Evolutionary conservation across 2,113 vertebrate species (phyloP).

Genomic region (Felis chaus): DNA sequence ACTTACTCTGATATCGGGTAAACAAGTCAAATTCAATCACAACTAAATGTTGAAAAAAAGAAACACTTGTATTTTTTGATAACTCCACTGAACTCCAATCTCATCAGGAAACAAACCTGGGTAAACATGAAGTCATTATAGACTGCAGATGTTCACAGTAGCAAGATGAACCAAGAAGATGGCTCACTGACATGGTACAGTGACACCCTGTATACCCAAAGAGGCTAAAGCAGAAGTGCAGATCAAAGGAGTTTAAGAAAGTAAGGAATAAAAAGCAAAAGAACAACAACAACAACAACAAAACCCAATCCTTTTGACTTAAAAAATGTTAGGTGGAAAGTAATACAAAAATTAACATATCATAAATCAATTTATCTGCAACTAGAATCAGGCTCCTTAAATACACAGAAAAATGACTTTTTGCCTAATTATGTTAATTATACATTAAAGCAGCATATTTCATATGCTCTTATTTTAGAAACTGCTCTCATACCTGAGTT

Average conservation of each 20-base stretch:
- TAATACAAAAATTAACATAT: constrained; percentile 49
- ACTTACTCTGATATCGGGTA: background rate
- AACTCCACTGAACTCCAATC: background rate
- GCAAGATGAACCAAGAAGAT: background rate
- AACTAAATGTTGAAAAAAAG: constrained; percentile 4
- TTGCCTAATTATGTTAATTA: background rate
- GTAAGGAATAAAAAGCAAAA: background rate
- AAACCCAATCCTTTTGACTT: background rate
- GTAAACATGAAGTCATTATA: background rate
- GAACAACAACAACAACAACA: background rate
- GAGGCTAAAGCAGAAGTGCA: background rate
- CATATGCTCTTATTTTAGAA: constrained; percentile 20
- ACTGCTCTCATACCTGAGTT: constrained; percentile 53
- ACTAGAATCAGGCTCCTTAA: background rate
- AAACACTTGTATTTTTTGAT: background rate
- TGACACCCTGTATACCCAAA: background rate
- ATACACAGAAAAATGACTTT: background rate
- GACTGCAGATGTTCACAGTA: background rate
- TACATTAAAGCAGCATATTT: background rate
- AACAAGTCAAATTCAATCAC: constrained; percentile 29
- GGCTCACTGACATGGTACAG: background rate
- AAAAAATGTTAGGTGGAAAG: constrained; percentile 40
- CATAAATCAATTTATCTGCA: constrained; percentile 7
- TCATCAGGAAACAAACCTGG: constrained; percentile 29
- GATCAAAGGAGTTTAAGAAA: background rate